Percentiles rank a stretch among this genome's conserved stretches.
phyloP scores from a whole-genome alignment of 2,888 invertebrate genomes.

The Hoplodrina ambigua region DNA sequence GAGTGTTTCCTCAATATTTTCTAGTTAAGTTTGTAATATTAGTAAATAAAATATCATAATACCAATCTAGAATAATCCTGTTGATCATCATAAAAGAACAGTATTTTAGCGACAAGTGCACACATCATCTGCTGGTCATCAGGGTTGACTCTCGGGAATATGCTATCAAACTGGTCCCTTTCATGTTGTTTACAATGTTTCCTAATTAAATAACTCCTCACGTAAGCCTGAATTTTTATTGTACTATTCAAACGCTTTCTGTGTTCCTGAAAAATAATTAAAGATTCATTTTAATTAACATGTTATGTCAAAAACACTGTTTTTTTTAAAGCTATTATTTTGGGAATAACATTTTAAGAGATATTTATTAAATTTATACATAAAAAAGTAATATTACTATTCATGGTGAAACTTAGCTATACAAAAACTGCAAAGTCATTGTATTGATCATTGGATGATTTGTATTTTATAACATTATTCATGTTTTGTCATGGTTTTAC shows the following conservation, averaged over 20 bases:
- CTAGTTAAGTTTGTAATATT: background rate
- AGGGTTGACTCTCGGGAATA: slow-evolving; percentile 84
- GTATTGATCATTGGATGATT: slow-evolving; percentile 43
- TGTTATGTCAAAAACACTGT: background rate
- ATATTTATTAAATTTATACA: background rate
- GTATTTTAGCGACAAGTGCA: slow-evolving; percentile 91
- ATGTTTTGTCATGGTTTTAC: slow-evolving; percentile 5
- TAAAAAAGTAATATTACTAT: slow-evolving; percentile 6
- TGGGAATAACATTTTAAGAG: background rate
- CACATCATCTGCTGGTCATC: slow-evolving; percentile 88
- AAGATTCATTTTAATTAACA: background rate
- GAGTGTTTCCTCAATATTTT: background rate
- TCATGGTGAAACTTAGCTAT: slow-evolving; percentile 22
- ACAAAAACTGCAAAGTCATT: slow-evolving; percentile 49
- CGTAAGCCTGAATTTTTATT: slow-evolving; percentile 95
- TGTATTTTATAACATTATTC: slow-evolving; percentile 4
- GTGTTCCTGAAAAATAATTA: slow-evolving; percentile 89
- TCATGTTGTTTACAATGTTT: slow-evolving; percentile 92
- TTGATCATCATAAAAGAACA: slow-evolving; percentile 94
- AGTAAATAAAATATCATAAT: slow-evolving; percentile 68
- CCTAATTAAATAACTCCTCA: slow-evolving; percentile 93
- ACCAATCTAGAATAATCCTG: slow-evolving; percentile 90
- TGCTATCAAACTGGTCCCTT: slow-evolving; percentile 93
- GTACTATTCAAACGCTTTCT: slow-evolving; percentile 94
- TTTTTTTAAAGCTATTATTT: background rate